These are phyloP conservation scores for Anoplius nigerrimus DNA, from an alignment of 2,888 invertebrate species.

Conservation along the genomic window DNA sequence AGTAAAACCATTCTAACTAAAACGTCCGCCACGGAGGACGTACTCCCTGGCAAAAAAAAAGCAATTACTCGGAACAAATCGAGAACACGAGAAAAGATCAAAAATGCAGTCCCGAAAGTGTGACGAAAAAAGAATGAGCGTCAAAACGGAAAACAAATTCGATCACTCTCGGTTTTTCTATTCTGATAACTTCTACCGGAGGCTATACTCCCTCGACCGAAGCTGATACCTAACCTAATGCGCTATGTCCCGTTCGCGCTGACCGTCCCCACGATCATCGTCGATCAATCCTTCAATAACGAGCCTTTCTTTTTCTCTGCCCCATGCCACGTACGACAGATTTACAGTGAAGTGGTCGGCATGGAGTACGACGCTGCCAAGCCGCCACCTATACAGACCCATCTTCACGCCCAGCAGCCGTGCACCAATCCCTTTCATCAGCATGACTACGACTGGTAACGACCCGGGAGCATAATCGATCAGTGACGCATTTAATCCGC, in stretches of 20 bases:
- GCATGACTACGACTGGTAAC: constrained; percentile 74
- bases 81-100: neutral
- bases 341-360: constrained; percentile 69
- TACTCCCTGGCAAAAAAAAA: constrained; percentile 7
- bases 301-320: neutral
- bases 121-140: neutral
- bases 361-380: constrained; percentile 64
- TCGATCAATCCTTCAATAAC: neutral
- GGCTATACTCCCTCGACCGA: constrained; percentile 46
- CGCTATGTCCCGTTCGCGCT: too few relatives aligned
- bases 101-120: neutral
- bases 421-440: constrained; percentile 71
- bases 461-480: constrained; percentile 28
- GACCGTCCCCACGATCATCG: too few relatives aligned
- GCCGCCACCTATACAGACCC: constrained; percentile 66
- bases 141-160: neutral
- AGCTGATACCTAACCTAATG: neutral
- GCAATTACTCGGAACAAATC: neutral
- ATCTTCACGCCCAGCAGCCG: constrained; percentile 73
- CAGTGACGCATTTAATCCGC: neutral
- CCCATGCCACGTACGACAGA: constrained; percentile 45
- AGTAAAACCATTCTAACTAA: constrained; percentile 55
- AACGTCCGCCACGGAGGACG: constrained; percentile 39
- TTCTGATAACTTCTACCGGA: constrained; percentile 40
- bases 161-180: constrained; percentile 1